Percentiles rank a stretch among this genome's conserved stretches.
These are phyloP conservation scores for Ornithoptera alexandrae DNA, from an alignment of 2,888 invertebrate genomes.

Conservation along the genomic window DNA sequence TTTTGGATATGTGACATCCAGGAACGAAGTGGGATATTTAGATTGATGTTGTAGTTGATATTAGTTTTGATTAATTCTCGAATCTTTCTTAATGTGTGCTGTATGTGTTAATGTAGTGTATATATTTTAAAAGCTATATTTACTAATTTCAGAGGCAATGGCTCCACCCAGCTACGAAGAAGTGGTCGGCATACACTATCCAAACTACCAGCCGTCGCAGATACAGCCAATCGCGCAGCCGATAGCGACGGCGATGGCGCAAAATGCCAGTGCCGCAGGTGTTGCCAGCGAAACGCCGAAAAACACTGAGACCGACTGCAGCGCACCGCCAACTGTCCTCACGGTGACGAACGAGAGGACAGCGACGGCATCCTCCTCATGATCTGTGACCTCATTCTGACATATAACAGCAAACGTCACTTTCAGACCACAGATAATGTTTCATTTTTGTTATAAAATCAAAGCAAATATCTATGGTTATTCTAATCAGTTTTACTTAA, in stretches of 20 bases:
- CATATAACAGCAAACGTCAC: constrained; percentile 16
- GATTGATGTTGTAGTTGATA: too few species aligned
- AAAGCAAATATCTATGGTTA: too few species aligned
- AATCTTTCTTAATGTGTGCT: too few species aligned
- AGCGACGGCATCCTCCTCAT: constrained; percentile 25
- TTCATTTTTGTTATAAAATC: not conserved
- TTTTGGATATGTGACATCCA: too few species aligned
- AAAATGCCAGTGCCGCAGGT: constrained; percentile 34
- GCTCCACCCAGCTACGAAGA: constrained; percentile 75
- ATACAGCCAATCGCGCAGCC: constrained; percentile 65
- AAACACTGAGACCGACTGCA: constrained; percentile 1
- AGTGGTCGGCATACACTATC: constrained; percentile 71
- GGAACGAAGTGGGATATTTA: too few species aligned
- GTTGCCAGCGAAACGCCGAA: not conserved
- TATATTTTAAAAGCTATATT: not conserved
- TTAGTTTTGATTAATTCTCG: too few species aligned
- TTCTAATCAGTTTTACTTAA: too few species aligned
- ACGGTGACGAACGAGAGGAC: constrained; percentile 26
- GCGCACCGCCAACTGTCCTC: constrained; percentile 14
- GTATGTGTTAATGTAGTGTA: too few species aligned
- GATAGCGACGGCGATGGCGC: constrained; percentile 59
- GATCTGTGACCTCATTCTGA: constrained; percentile 21
- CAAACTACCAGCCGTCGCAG: constrained; percentile 46
- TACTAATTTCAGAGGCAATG: constrained; percentile 64
- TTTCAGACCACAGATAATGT: constrained; percentile 12